Evolutionary conservation across 2,888 invertebrate species (phyloP).

Genomic region (Rhodophaea formosa): DNA sequence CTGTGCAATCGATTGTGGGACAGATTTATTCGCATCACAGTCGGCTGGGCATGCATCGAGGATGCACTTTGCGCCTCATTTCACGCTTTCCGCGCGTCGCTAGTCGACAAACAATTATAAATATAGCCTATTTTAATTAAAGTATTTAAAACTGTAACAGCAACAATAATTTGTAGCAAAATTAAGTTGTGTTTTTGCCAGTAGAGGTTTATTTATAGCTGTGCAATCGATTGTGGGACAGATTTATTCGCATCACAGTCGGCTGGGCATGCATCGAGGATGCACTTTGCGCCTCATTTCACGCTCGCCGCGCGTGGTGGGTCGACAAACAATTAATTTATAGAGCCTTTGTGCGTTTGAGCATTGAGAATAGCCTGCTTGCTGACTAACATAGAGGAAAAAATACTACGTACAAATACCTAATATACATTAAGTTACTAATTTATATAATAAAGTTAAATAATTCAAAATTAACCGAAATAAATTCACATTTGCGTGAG

Average conservation of each 20-base stretch:
- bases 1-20: not conserved
- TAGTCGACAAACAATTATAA: constrained; percentile 12
- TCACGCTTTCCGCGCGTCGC: constrained; percentile 12
- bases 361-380: too few species aligned
- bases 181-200: too few species aligned
- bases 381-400: too few species aligned
- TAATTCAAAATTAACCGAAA: too few species aligned
- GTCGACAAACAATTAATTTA: constrained; percentile 11
- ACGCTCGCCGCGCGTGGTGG: constrained; percentile 2
- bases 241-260: constrained; percentile 23
- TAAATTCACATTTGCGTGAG: too few species aligned
- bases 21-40: constrained; percentile 24
- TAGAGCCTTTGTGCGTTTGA: not conserved
- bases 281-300: constrained; percentile 26
- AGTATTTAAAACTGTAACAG: not conserved
- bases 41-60: constrained; percentile 15
- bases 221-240: not conserved
- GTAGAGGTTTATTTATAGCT: not conserved
- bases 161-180: too few species aligned
- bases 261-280: constrained; percentile 13
- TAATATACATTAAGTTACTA: too few species aligned
- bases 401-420: too few species aligned
- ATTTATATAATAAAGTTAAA: too few species aligned
- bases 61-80: constrained; percentile 27
- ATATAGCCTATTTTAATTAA: constrained; percentile 5